Evolutionary conservation across 2,888 invertebrate species (phyloP).

Genomic region (Aphodius granarius): DNA sequence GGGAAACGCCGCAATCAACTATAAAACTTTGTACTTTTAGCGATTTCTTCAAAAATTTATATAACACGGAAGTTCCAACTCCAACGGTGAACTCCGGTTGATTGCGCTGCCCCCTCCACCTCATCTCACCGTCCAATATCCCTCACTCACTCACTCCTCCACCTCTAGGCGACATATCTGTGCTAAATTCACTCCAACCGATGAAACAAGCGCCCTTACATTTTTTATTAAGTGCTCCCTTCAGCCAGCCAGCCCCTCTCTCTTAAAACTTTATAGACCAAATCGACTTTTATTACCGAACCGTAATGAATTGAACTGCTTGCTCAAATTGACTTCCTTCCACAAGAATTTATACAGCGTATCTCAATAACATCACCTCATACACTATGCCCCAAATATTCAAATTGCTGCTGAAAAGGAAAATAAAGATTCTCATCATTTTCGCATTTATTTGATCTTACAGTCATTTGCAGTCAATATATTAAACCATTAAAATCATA

Average conservation of each 20-base stretch:
- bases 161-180: no score
- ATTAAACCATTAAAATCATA: no score
- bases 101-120: not conserved
- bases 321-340: not conserved
- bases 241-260: not conserved
- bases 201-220: not conserved
- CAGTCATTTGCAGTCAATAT: no score
- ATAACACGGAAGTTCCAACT: not conserved
- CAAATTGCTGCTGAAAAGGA: no score
- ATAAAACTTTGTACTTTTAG: not conserved
- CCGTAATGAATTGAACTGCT: not conserved
- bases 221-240: not conserved
- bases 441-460: no score
- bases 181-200: not conserved
- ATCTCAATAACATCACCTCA: no score
- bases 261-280: not conserved
- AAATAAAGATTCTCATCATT: no score
- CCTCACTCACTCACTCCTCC: not conserved
- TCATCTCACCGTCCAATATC: not conserved
- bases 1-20: not conserved
- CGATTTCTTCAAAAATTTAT: not conserved
- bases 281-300: not conserved
- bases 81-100: not conserved
- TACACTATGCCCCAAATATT: no score
- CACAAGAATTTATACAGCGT: not conserved